Evolutionary conservation across 2,113 vertebrate genomes (phyloP).

Genomic region (Nothoprocta perdicaria): DNA sequence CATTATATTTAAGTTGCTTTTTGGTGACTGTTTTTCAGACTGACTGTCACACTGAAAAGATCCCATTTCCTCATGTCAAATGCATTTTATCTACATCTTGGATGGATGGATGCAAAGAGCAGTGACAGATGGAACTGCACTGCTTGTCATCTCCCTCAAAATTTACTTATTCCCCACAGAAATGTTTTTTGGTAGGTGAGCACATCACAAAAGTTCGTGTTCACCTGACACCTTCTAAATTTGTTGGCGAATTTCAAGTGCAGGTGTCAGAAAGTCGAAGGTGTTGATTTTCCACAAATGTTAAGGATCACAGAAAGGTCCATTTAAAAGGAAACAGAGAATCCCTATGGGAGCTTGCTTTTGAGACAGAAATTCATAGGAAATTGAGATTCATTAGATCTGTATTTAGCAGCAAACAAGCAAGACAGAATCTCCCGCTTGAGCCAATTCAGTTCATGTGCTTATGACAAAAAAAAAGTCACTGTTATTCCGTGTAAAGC

Average conservation of each 20-base stretch:
- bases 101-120: background rate
- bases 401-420: background rate
- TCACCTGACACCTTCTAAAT: background rate
- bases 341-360: background rate
- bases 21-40: background rate
- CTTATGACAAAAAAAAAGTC: background rate
- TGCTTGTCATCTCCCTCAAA: too few species aligned
- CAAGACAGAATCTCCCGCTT: background rate
- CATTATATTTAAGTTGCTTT: background rate
- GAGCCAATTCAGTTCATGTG: background rate
- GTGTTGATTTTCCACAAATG: accelerated
- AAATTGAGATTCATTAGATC: background rate
- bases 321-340: background rate
- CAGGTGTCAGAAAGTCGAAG: background rate
- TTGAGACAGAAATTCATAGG: background rate
- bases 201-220: background rate
- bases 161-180: background rate
- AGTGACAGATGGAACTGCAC: background rate
- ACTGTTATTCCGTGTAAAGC: background rate
- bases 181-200: background rate
- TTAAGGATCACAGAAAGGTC: background rate
- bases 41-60: background rate
- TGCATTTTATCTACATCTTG: accelerated
- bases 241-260: background rate
- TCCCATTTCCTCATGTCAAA: background rate